phyloP scores from a whole-genome alignment of 2,888 invertebrate genomes.

The Exephanes ischioxanthus region DNA sequence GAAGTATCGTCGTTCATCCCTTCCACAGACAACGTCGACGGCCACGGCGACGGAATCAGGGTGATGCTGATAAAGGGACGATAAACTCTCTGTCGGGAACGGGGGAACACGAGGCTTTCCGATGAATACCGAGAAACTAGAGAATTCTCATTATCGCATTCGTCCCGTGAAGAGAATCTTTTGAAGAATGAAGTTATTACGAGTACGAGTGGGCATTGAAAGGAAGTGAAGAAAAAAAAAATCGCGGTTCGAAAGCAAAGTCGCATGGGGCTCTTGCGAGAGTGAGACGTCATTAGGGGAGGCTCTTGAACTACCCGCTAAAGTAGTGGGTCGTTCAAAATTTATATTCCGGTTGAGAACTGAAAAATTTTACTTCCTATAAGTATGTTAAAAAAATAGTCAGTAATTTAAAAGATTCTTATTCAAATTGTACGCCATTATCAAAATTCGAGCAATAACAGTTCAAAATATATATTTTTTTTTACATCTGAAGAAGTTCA shows the following conservation, averaged over 20 bases:
- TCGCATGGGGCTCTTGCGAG: not conserved
- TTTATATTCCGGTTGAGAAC: not conserved
- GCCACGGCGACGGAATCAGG: conserved; percentile 7
- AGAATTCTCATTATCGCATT: conserved; percentile 46
- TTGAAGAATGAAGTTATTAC: conserved; percentile 36
- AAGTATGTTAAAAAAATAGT: too few relatives aligned
- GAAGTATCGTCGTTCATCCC: conserved; percentile 55
- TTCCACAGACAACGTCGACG: conserved; percentile 34
- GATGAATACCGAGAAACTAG: conserved; percentile 45
- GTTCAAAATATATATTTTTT: not conserved
- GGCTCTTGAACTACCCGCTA: not conserved
- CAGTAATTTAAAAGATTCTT: not conserved
- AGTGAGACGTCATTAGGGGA: conserved; percentile 46
- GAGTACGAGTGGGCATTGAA: not conserved
- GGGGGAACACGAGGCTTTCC: conserved; percentile 33
- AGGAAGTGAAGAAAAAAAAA: conserved; percentile 9
- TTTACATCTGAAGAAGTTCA: too few relatives aligned
- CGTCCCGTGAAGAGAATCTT: conserved; percentile 15
- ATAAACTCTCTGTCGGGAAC: conserved; percentile 59
- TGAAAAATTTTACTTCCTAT: not conserved
- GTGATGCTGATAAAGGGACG: conserved; percentile 62
- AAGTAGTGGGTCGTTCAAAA: conserved; percentile 37
- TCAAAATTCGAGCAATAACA: not conserved
- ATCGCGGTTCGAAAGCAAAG: not conserved
- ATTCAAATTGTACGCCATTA: not conserved